Conservation (phyloP, 1,140 invertebrate species). For the Streblospio benedicti region DNA sequence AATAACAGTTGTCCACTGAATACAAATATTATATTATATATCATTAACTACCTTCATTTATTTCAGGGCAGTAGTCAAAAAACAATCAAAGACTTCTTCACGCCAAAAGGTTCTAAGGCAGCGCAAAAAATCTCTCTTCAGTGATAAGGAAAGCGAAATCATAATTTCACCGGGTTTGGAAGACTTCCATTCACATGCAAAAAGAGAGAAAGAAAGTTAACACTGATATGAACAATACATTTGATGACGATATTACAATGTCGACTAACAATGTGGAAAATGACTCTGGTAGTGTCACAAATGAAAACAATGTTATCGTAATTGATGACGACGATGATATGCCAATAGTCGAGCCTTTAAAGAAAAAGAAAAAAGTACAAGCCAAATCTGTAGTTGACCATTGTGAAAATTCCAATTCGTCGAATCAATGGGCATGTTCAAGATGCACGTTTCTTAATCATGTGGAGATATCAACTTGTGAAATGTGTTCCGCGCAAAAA, state of each 20-base stretch:
- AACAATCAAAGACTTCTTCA: constrained; percentile 32
- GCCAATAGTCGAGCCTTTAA: not conserved
- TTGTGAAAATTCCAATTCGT: too few relatives aligned
- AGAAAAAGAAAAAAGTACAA: not conserved
- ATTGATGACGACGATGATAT: constrained; percentile 1
- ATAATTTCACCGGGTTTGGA: too few relatives aligned
- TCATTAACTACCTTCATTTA: too few relatives aligned
- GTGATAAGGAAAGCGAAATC: not conserved
- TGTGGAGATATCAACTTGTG: constrained; percentile 27
- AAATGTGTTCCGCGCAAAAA: constrained; percentile 35
- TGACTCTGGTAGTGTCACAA: too few relatives aligned
- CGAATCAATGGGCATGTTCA: too few relatives aligned
- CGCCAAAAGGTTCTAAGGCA: constrained; percentile 3
- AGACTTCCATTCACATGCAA: too few relatives aligned
- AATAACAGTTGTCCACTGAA: too few relatives aligned
- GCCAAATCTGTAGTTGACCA: not conserved
- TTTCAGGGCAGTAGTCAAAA: constrained; percentile 29
- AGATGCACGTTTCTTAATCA: constrained; percentile 31
- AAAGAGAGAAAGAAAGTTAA: too few relatives aligned
- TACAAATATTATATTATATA: too few relatives aligned
- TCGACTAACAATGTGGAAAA: constrained; percentile 2
- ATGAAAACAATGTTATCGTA: not conserved
- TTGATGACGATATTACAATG: constrained; percentile 8
- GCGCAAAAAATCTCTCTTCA: not conserved
- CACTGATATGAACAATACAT: constrained; percentile 13